Evolutionary conservation across 2,113 vertebrate genomes (phyloP), one percentile per base, ranked within the genome.

Genomic region (Arenaria interpres): DNA sequence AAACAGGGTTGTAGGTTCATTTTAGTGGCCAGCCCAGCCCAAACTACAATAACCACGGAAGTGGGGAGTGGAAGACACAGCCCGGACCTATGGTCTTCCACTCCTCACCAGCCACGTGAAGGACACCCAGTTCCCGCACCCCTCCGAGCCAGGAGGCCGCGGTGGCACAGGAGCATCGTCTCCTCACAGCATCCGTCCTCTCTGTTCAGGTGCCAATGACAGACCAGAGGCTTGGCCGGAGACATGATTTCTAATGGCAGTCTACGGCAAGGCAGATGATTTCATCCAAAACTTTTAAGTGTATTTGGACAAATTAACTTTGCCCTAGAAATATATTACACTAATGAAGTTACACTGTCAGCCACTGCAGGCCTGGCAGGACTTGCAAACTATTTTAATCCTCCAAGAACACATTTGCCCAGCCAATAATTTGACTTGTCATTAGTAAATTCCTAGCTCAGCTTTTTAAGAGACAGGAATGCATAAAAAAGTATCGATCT

Each of bases 121-220:
- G 59, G 68, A 43, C 0, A 1, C 2, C 0, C 1, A 14, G n/a
- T 9, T 78, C 28, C 60, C 0, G 0, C 20, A 71, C 5, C 6
- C 24, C 69, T 57, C 17, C 2, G 4, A 84, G 59, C 18, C 83
- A 56, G 18, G 72, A 30, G 2, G n/a, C 39, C 3, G 0, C 1
- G 0, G 3, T 2, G 6, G n/a, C 39, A 39, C 33, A 50, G 35
- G 14, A 89, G 28, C 60, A 30, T 54, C 28, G 28, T 54, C 53
- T 30, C 53, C 28, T 30, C 28, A 54, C 53, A 54, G 64, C 0
- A 0, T 32, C 35, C 14, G 6, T 75, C 83, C 48, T 56, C 0
- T 0, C 45, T 54, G 33, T 16, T 64, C 48, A 57, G 32, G 9
- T 73, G 35, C 54, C 0, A 0, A 19, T 19, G n/a, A 87, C 7